Conservation (phyloP, 2,797 vertebrate species). For the Lacerta agilis region DNA sequence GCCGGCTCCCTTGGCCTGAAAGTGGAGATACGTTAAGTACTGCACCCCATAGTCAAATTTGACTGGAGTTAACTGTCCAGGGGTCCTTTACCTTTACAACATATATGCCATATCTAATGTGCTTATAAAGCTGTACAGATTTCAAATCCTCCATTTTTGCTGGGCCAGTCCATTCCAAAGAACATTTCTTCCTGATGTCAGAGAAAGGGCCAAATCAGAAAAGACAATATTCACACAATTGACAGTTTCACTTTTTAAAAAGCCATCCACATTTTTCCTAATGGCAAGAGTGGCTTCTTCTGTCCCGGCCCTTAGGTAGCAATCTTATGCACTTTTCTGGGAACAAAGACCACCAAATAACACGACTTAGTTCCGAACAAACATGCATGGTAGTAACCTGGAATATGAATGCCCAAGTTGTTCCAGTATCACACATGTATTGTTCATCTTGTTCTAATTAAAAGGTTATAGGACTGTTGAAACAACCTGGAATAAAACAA, state of each 20-base stretch:
- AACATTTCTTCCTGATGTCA: neutral
- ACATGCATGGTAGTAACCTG: neutral
- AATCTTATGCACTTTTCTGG: neutral
- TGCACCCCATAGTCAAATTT: no score
- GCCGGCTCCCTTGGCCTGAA: no score
- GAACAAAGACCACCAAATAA: no score
- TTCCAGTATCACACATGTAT: neutral
- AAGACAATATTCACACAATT: neutral
- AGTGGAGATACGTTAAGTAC: no score
- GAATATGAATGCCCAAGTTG: neutral
- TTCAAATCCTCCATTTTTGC: neutral
- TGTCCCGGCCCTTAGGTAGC: no score
- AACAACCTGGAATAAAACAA: neutral
- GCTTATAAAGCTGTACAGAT: neutral
- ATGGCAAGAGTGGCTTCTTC: neutral
- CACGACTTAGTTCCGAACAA: no score
- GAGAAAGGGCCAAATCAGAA: neutral
- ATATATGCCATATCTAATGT: neutral
- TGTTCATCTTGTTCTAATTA: neutral
- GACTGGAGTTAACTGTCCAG: no score
- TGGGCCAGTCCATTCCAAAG: neutral
- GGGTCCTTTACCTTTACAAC: neutral
- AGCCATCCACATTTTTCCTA: neutral
- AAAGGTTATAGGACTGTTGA: neutral
- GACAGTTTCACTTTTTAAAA: neutral